phyloP scores from a whole-genome alignment of 2,888 invertebrate species.

The Drosophila glabriapex region DNA sequence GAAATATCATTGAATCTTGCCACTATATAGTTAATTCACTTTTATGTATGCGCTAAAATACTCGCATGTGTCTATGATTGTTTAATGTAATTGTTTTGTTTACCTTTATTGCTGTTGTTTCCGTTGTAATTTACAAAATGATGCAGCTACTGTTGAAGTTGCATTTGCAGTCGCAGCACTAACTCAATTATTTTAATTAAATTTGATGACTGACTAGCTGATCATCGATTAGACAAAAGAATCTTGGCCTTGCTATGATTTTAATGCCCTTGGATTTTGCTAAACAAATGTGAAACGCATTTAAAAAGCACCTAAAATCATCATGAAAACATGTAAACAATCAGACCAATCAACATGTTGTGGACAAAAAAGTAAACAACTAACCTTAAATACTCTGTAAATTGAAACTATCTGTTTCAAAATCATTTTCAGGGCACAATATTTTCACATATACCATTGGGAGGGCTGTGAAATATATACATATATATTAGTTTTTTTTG shows the following conservation, averaged over 20 bases:
- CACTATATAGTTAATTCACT: constrained; percentile 15
- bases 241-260: constrained; percentile 8
- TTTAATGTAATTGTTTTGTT: constrained; percentile 73
- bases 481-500: neutral
- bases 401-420: too few relatives aligned
- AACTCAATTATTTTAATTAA: constrained; percentile 62
- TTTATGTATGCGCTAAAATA: neutral
- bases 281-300: neutral
- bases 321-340: neutral
- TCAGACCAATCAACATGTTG: too few relatives aligned
- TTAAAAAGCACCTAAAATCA: neutral
- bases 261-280: neutral
- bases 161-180: constrained; percentile 22
- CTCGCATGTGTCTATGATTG: constrained; percentile 34
- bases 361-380: too few relatives aligned
- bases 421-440: too few relatives aligned
- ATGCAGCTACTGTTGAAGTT: constrained; percentile 28
- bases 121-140: constrained; percentile 49
- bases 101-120: constrained; percentile 44
- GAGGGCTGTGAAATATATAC: too few relatives aligned
- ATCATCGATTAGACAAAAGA: constrained; percentile 43
- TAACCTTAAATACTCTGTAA: too few relatives aligned
- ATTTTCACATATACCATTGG: too few relatives aligned
- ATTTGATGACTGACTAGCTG: constrained; percentile 49
- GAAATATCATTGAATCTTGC: constrained; percentile 65